Base-by-base conservation (phyloP, 2,888 invertebrate species). In the Trachelus troglodyta region DNA sequence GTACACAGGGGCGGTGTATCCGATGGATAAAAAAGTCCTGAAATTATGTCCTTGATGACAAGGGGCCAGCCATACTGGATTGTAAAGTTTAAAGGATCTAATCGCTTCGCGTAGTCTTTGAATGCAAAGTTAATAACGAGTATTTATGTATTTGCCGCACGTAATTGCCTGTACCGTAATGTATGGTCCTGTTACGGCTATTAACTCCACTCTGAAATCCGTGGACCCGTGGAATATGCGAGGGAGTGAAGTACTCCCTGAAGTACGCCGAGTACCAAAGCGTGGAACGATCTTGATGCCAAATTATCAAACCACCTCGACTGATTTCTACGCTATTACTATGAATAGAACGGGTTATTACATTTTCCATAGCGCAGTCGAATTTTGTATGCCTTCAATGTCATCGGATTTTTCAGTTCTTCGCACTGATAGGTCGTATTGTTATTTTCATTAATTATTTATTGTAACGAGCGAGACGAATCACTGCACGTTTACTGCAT, bases 81-180 rank as follows among this genome's bases (percentile, higher is more conserved):
- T 76, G 83, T 83, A 81, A 81, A 83, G 81, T 81, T 83, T 83
- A 84, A 88, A 88, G 87, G 85, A 84, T 86, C 87, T 88, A 88
- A 89, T 88, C 87, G 88, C 78, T 81, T 84, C 78, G 81, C 82
- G 81, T 79, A 82, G 84, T 85, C 87, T 89, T 89, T 89, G 89
- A 89, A 82, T 86, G 81, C 84, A 87, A 86, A 88, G 89, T 87
- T 89, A 89, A 89, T 86, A 89, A 88, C 89, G 86, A 85, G 88
- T 88, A 89, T 89, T 89, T 89, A 89, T 87, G 88, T 87, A 85
- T 89, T 87, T 85, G 86, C 85, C 87, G 85, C 85, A 87, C 87
- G 87, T 87, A 88, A 89, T 86, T 86, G 85, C 87, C 84, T 80
- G 83, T 83, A 81, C 37, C 12, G 12, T 37, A 4, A 12, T 37